Evolutionary conservation across 2,797 vertebrate genomes (phyloP).

Genomic region (Anniella stebbinsi): DNA sequence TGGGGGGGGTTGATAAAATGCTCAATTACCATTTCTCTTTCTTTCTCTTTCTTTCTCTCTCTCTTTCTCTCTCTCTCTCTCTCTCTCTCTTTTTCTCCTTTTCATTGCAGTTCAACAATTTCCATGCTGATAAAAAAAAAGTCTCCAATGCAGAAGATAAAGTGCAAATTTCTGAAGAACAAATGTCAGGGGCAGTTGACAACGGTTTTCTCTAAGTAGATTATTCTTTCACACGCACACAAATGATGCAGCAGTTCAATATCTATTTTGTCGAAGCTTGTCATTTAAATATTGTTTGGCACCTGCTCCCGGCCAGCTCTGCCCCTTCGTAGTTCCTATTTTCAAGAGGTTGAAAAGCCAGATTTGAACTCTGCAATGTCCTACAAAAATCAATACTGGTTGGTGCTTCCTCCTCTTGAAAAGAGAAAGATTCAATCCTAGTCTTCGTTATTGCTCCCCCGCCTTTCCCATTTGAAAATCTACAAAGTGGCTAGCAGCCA

Average conservation of each 20-base stretch:
- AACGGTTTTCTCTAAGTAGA: conserved; percentile 78
- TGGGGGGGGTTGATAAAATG: conserved; percentile 88
- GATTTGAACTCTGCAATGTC: conserved; percentile 50
- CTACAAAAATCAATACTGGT: background rate
- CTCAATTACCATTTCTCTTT: conserved; percentile 85
- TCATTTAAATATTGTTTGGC: conserved; percentile 83
- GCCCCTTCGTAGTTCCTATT: conserved; percentile 67
- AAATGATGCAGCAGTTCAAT: conserved; percentile 79
- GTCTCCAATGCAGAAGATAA: conserved; percentile 81
- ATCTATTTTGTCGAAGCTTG: conserved; percentile 79
- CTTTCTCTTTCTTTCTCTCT: conserved; percentile 55
- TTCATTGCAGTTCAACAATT: conserved; percentile 76
- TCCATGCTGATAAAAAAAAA: conserved; percentile 78
- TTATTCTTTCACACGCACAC: conserved; percentile 77
- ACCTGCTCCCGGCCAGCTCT: conserved; percentile 76
- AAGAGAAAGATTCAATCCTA: background rate
- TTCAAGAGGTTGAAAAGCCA: conserved; percentile 67
- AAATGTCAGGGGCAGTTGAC: conserved; percentile 81
- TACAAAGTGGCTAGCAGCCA: background rate
- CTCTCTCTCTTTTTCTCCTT: background rate
- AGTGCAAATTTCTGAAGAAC: conserved; percentile 84
- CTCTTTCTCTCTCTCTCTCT: conserved; percentile 68
- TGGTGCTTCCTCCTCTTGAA: background rate
- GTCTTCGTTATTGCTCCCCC: background rate
- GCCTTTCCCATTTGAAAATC: background rate